Percentiles rank a stretch among this genome's conserved stretches.
Conservation (phyloP, 2,888 invertebrate species). For the Leptarthrus brevirostris region DNA sequence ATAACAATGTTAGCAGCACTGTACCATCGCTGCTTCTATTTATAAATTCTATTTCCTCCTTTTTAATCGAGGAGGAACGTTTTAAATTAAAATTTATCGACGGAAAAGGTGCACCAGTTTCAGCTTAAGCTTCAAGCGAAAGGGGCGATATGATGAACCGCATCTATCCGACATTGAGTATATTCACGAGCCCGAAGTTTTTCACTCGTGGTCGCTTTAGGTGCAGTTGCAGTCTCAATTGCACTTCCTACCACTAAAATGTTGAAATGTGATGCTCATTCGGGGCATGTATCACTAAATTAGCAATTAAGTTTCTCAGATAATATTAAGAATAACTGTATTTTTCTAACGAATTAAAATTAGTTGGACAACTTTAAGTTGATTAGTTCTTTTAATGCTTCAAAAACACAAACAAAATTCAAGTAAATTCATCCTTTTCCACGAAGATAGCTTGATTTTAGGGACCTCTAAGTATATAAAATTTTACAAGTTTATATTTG, state of each 20-base stretch:
- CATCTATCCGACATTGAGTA: not conserved
- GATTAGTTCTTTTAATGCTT: no score
- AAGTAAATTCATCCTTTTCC: no score
- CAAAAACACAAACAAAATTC: no score
- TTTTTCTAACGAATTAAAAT: no score
- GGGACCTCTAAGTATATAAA: no score
- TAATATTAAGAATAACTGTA: no score
- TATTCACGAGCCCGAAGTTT: not conserved
- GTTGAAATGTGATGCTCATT: not conserved
- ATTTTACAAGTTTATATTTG: no score
- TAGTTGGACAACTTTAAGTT: no score
- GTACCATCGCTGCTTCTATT: slow-evolving; percentile 16
- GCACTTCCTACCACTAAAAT: slow-evolving; percentile 1
- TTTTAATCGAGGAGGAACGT: slow-evolving; percentile 17
- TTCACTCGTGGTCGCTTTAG: not conserved
- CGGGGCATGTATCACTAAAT: not conserved
- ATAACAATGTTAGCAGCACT: not conserved
- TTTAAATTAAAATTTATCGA: slow-evolving; percentile 36
- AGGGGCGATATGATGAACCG: not conserved
- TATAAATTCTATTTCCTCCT: slow-evolving; percentile 37
- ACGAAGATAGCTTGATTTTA: no score
- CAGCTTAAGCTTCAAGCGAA: not conserved
- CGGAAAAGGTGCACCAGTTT: not conserved
- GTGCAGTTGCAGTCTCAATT: slow-evolving; percentile 8
- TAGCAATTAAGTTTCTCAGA: not conserved